Base-by-base conservation (phyloP, 2,888 invertebrate species). In the Chrysomela aeneicollis region DNA sequence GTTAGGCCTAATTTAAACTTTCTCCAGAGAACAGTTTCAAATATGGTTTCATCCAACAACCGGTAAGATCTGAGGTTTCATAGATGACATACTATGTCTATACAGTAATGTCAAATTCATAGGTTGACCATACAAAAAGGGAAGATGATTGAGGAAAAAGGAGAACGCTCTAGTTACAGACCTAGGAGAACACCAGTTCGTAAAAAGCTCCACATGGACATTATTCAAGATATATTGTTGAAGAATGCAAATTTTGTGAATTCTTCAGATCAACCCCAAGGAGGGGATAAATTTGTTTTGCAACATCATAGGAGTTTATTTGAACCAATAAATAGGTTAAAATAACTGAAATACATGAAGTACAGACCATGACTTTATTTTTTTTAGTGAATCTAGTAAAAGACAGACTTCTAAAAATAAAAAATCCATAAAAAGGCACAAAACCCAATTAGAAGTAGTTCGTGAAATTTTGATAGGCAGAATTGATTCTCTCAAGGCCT, bases 1-100 rank as follows among this genome's bases (percentile, higher is more conserved):
- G 35, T 73, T 6, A 72, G 70, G 30, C 75, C 75, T 2, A 75
- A 75, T 60, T 63, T 75, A 19, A 71, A 74, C 50, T 75, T 75
- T 50, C 71, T 75, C 32, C 72, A 75, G 59, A 66, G 75, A 37
- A 75, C 75, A 10, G 71, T 75, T 19, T 65, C 65, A 22, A 72
- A 69, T 66, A 58, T 74, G 46, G 72, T 74, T 4, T 73, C 73
- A 0, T 69, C 68, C 15, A 75, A 75, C 63, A 71, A 67, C 50
- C 61, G 73, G 74, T 73, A 63, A 65, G 47, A 42, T 35, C n/a
- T 42, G 35, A 18, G 21, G 8, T 35, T 35, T 15, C 21, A 42
- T 26, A 26, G 3, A 26, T n/a, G n/a, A n/a, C 10, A 35, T 10
- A 42, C 15, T 2, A n/a, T 37, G 32, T 2, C 18, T 22, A 10